These are phyloP conservation scores for Pristionchus fissidentatus DNA, from an alignment of 2,888 invertebrate genomes.

Conservation along the genomic window DNA sequence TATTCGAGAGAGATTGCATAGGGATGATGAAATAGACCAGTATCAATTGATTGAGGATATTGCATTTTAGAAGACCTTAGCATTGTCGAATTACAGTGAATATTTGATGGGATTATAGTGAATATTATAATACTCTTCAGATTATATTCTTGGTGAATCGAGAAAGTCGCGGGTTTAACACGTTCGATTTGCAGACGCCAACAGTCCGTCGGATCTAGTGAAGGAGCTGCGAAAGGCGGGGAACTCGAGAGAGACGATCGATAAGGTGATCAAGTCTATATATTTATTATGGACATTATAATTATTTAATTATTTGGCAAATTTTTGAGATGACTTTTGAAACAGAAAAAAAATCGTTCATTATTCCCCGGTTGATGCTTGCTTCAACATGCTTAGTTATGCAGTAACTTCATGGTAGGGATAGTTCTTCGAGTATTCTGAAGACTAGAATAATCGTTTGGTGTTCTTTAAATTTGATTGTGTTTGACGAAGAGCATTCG, in stretches of 20 bases:
- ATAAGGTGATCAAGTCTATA: conserved; percentile 18
- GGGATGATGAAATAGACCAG: too few species aligned
- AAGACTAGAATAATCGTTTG: neutral
- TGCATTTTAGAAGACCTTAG: too few species aligned
- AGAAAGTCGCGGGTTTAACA: neutral
- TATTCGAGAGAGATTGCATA: too few species aligned
- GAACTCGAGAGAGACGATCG: conserved; percentile 49
- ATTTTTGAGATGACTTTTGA: too few species aligned
- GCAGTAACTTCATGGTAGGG: neutral
- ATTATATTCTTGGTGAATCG: neutral
- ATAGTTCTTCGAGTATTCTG: neutral
- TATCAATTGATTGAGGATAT: neutral
- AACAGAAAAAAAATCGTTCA: too few species aligned
- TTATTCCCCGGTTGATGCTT: neutral
- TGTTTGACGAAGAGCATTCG: too few species aligned
- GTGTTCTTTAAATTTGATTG: too few species aligned
- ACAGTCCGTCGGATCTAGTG: conserved; percentile 74
- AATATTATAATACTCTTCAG: too few species aligned
- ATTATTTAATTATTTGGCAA: too few species aligned
- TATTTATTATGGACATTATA: too few species aligned
- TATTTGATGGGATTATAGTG: too few species aligned
- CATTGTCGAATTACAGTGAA: too few species aligned
- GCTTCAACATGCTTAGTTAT: neutral
- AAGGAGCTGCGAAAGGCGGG: conserved; percentile 60
- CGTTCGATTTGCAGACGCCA: conserved; percentile 65